Evolutionary conservation across 64 coral and sea anemone genomes (phyloP), one percentile per base, ranked within the genome.

Genomic region (Dendronephthya gigantea): DNA sequence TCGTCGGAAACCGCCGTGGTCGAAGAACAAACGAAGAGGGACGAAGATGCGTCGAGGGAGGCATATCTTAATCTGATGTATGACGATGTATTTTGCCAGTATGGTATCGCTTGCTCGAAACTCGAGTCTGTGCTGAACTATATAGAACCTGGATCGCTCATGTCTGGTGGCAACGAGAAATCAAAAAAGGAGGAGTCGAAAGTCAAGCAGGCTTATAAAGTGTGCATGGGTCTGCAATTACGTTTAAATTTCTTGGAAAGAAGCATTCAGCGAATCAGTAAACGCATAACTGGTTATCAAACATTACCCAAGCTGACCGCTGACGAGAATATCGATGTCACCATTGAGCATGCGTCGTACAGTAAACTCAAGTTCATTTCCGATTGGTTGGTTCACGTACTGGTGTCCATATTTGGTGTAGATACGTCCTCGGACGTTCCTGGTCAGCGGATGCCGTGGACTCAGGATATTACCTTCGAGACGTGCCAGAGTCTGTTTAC

Each of bases 31-130:
- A 15, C 36, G 72, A 35, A 7, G 31, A 33, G 36, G 15, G 9
- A 7, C 72, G 72, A 79, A 79, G 72, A 79, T 79, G 37, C 25
- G 37, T 35, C 72, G 72, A 34, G 72, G 36, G 72, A 79, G 7
- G 37, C 2, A 0, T 79, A 79, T 17, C 72, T 79, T 12, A 36
- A 29, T 29, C 29, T 79, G 28, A 79, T 93, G 39, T 85, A 91
- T 9, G 92, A 97, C n/a, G 94, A 97, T 25, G 87, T 97, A 14
- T 87, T 93, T 76, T 97, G 94, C 84, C 94, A 97, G 58, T 97
- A 97, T 56, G 93, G 92, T 39, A 82, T 97, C 47, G 86, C 94
- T 0, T 93, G 94, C 13, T 87, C 86, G 6, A 88, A 90, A 47
- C 84, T 97, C 0, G 65, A 88, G 32, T 84, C 55, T 29, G 35